These are phyloP conservation scores for Ambastaia sidthimunki DNA, from an alignment of 2,797 vertebrate genomes.

Conservation along the genomic window DNA sequence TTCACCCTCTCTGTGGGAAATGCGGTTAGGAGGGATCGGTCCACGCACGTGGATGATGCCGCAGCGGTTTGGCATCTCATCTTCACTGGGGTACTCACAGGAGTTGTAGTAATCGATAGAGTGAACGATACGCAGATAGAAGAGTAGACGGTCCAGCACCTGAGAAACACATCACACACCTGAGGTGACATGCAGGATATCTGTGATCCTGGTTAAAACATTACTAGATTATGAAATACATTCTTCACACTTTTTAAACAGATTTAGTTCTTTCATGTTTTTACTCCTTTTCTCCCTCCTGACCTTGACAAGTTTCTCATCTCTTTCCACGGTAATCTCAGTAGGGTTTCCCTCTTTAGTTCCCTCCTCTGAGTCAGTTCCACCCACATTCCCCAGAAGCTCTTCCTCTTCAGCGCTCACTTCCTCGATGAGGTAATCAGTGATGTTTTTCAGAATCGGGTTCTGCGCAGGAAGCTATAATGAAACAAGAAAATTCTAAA, in stretches of 20 bases:
- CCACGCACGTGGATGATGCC: conserved; percentile 93
- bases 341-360: conserved; percentile 88
- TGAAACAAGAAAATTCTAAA: not conserved
- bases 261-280: not conserved
- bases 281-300: not conserved
- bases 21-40: conserved; percentile 90
- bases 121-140: conserved; percentile 91
- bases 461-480: conserved; percentile 83
- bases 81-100: conserved; percentile 93
- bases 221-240: too few relatives aligned
- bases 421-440: conserved; percentile 93
- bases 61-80: conserved; percentile 95
- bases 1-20: conserved; percentile 87
- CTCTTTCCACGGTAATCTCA: conserved; percentile 88
- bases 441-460: conserved; percentile 92
- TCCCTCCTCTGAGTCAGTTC: conserved; percentile 81
- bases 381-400: conserved; percentile 83
- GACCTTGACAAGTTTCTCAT: conserved; percentile 91
- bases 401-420: conserved; percentile 94
- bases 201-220: too few relatives aligned
- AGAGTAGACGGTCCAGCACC: conserved; percentile 89
- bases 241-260: too few relatives aligned
- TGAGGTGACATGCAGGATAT: too few relatives aligned
- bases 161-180: conserved; percentile 55
- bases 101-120: conserved; percentile 94